Percentiles rank a stretch among this genome's conserved stretches.
Evolutionary conservation across 2,797 vertebrate species (phyloP).

Genomic region (Microchirus variegatus): DNA sequence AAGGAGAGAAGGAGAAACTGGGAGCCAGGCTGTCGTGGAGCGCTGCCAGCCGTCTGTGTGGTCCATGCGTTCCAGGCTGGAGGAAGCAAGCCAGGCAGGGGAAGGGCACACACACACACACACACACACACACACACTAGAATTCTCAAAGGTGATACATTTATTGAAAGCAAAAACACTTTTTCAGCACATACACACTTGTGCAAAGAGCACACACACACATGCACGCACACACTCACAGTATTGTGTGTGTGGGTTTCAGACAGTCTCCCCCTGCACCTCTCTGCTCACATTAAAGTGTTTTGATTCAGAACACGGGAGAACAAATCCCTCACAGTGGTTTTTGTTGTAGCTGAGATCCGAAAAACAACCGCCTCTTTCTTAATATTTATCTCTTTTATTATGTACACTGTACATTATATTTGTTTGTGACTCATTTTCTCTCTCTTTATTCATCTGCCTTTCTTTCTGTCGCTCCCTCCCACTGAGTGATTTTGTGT

Average conservation of each 20-base stretch:
- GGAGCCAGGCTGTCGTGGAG: constrained; percentile 79
- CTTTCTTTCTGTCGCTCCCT: constrained; percentile 51
- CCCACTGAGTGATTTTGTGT: constrained; percentile 67
- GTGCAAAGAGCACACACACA: constrained; percentile 35
- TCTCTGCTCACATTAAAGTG: constrained; percentile 53
- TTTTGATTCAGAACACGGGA: constrained; percentile 65
- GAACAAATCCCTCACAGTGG: constrained; percentile 55
- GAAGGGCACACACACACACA: constrained; percentile 65
- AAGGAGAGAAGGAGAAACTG: constrained; percentile 57
- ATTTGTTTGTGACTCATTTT: constrained; percentile 46
- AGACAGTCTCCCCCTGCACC: constrained; percentile 55
- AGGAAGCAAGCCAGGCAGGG: constrained; percentile 82
- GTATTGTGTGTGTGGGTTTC: constrained; percentile 37
- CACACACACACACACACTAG: constrained; percentile 31
- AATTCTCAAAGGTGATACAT: constrained; percentile 67
- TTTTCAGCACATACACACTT: constrained; percentile 54
- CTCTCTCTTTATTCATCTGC: constrained; percentile 32
- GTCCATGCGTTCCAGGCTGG: constrained; percentile 83
- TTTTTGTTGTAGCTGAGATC: constrained; percentile 38
- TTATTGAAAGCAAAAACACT: constrained; percentile 70
- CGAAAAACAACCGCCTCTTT: constrained; percentile 30
- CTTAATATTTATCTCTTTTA: constrained; percentile 46
- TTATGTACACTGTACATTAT: constrained; percentile 3
- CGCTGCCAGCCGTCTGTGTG: constrained; percentile 85
- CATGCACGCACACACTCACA: constrained; percentile 7